Percentiles rank a stretch among this genome's conserved stretches.
phyloP scores from a whole-genome alignment of 2,113 vertebrate species.

The Mellivora capensis region DNA sequence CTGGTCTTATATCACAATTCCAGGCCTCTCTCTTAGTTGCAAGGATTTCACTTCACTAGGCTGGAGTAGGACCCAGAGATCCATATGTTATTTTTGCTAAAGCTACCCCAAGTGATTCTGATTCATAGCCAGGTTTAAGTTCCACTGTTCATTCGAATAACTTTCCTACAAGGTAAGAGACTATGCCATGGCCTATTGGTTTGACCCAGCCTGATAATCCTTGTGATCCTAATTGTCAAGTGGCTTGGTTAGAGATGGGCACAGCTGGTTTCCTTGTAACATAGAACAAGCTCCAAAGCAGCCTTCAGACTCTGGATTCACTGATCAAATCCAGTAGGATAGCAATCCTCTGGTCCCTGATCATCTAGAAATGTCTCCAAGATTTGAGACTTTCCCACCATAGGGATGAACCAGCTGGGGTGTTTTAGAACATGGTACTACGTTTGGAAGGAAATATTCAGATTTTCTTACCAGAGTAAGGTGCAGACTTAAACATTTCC shows the following conservation, averaged over 20 bases:
- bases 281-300: neutral
- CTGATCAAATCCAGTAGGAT: neutral
- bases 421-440: neutral
- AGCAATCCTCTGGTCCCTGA: neutral
- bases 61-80: neutral
- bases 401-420: neutral
- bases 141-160: neutral
- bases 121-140: conserved; percentile 7
- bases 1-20: neutral
- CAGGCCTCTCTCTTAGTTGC: neutral
- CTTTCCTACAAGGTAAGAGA: neutral
- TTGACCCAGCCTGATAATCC: neutral
- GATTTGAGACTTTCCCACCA: neutral
- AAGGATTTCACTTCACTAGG: neutral
- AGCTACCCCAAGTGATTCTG: neutral
- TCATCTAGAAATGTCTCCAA: neutral
- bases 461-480: neutral
- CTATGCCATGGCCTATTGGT: neutral
- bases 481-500: neutral
- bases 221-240: neutral
- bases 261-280: neutral
- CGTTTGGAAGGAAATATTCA: conserved; percentile 16
- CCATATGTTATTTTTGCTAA: neutral
- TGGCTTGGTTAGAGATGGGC: neutral
- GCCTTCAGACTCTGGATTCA: neutral